A percentile compares a stretch with the other conserved stretches of the same genome.
Conservation (phyloP, 2,888 invertebrate species). For the Tribolium freemani region DNA sequence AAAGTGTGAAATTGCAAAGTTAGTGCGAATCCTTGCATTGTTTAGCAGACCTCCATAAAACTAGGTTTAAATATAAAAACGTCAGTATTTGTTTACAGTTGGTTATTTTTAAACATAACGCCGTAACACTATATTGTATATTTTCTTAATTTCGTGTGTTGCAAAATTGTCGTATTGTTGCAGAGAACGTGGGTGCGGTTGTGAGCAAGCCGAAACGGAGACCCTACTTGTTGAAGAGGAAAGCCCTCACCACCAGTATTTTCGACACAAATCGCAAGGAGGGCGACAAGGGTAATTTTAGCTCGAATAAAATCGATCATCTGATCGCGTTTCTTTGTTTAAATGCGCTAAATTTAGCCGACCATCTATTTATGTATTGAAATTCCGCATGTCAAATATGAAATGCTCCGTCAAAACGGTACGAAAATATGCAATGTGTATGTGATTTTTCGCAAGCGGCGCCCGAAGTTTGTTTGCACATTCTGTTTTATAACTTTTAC, state of each 20-base stretch:
- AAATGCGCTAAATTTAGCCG: slow-evolving; percentile 37
- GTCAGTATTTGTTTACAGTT: slow-evolving; percentile 31
- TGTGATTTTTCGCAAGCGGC: slow-evolving; percentile 38
- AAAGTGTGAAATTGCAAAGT: background rate
- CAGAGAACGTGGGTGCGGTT: slow-evolving; percentile 68
- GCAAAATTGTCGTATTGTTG: slow-evolving; percentile 51
- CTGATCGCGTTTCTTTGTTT: slow-evolving; percentile 30
- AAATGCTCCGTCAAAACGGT: slow-evolving; percentile 41
- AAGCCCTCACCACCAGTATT: slow-evolving; percentile 90
- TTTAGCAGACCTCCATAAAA: slow-evolving; percentile 15
- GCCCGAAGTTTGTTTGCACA: slow-evolving; percentile 39
- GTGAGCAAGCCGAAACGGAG: slow-evolving; percentile 82
- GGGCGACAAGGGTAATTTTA: slow-evolving; percentile 71
- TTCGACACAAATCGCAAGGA: slow-evolving; percentile 84
- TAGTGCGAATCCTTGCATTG: slow-evolving; percentile 4
- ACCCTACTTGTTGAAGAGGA: slow-evolving; percentile 86
- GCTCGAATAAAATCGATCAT: background rate
- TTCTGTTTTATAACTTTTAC: slow-evolving; percentile 44
- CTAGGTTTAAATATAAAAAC: slow-evolving; percentile 33
- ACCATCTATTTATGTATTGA: slow-evolving; percentile 41
- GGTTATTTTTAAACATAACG: slow-evolving; percentile 36
- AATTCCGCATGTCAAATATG: slow-evolving; percentile 45
- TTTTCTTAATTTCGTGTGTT: slow-evolving; percentile 36
- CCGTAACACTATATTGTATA: slow-evolving; percentile 40
- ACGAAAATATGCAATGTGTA: slow-evolving; percentile 38